Base-by-base conservation (phyloP, 2,888 invertebrate species). In the Eupelmus urozonus region DNA sequence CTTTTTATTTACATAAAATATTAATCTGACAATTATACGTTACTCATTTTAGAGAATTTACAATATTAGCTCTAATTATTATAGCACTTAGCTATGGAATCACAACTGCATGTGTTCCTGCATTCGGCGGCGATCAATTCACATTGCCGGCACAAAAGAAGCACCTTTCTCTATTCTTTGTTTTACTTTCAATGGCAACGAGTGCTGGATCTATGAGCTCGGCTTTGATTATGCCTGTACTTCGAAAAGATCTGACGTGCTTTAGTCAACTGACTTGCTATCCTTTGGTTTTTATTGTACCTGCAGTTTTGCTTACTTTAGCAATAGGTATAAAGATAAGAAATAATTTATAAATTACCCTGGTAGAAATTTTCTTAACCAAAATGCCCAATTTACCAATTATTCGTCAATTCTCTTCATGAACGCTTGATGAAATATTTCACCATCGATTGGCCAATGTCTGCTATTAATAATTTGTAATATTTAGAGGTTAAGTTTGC, bases 61-160 rank as follows among this genome's bases (percentile, higher is more conserved):
- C 94, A 18, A 91, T 95, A 45, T 2, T 94, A 25, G 94, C 95
- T 0, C 90, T 96, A n/a, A 83, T 94, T 0, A 89, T 95, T 23
- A 96, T 98, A 84, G 97, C 97, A 0, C 85, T 97, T 16, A 98
- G 97, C 0, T 97, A 97, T 0, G 98, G 98, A 1, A 97, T 97
- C 0, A 98, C 98, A 84, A 98, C 98, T 87, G 97, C 98, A 0
- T 98, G 97, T 86, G 97, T 98, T 0, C 93, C 96, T 0, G 96
- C 98, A 0, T 98, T 98, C 88, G 98, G 98, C 0, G 98, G 98
- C 0, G 98, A 98, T 89, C 98, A 98, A 90, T 97, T 98, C 89
- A 91, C 93, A 60, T 83, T 96, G 60, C 96, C 96, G 0, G 94
- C 95, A 81, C 96, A 98, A 90, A 94, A 93, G 83, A 91, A 91